Evolutionary conservation across 2,113 vertebrate species (phyloP), one percentile per base, ranked within the genome.

Genomic region (Geococcyx californianus): DNA sequence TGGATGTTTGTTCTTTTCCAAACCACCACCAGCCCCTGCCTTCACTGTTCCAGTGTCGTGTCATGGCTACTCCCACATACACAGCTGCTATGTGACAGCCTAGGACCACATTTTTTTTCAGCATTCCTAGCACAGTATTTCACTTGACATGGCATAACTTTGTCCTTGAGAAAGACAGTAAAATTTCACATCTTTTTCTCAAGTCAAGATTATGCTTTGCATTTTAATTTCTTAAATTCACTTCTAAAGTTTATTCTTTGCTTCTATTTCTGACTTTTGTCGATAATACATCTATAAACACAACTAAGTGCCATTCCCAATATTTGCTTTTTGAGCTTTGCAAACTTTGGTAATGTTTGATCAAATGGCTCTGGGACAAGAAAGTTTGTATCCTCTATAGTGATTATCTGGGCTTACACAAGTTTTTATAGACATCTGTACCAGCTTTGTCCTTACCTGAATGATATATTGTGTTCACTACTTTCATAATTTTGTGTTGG

Each of bases 351-450:
- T 85, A 33, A 15, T 85, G 38, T 88, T 93, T 88, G n/a, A 54
- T 68, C 49, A 58, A 31, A 11, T 40, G 36, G 7, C 13, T 86
- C n/a, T 49, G n/a, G 24, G 68, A 49, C 36, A 89, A 80, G 59
- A 92, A 76, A 86, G 12, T 66, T 90, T 15, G 7, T 62, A 13
- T 29, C 0, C 0, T 54, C 77, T 42, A 19, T 44, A 84, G 16
- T 6, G 19, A 4, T 70, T 73, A 23, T 23, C 40, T 74, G 36
- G 26, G 51, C 34, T 92, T 66, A 19, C 19, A 15, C 20, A 52
- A 34, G n/a, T 69, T 76, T 80, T 44, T 36, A 44, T 16, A 13
- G 9, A 45, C 7, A 26, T 44, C 33, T 0, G 0, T 42, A 20
- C 9, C 16, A 55, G 17, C 24, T 92, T 77, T 58, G 14, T 45